Percentiles rank a stretch among this genome's conserved stretches.
These are phyloP conservation scores for Sebastes vulpes DNA, from an alignment of 2,797 vertebrate species.

Conservation along the genomic window DNA sequence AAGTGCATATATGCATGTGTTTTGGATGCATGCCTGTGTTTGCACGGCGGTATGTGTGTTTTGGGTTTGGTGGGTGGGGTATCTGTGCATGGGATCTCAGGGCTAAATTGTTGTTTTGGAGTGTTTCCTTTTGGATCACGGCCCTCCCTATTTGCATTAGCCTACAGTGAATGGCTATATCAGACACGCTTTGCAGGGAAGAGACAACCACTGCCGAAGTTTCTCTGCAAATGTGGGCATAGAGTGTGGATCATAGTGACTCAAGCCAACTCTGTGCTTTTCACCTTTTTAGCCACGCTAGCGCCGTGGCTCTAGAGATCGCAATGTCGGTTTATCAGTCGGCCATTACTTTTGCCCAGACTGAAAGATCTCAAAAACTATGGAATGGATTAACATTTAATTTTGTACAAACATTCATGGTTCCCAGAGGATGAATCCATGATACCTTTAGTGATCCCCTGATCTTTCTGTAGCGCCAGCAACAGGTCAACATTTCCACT, in stretches of 20 bases:
- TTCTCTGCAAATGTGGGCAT: constrained; percentile 30
- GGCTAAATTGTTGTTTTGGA: constrained; percentile 41
- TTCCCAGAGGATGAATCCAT: background rate
- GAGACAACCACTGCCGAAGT: constrained; percentile 53
- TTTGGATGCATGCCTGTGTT: constrained; percentile 9
- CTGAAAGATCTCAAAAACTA: background rate
- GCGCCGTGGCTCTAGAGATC: background rate
- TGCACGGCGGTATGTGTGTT: constrained; percentile 15
- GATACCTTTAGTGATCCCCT: background rate
- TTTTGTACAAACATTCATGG: background rate
- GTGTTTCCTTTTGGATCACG: constrained; percentile 32
- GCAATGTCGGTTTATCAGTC: background rate
- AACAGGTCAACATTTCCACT: background rate
- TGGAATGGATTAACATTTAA: background rate
- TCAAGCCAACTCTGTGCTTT: background rate
- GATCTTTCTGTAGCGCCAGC: background rate
- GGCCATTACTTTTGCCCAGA: background rate
- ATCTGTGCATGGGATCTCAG: background rate
- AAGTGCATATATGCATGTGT: constrained; percentile 13
- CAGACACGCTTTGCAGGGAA: constrained; percentile 57
- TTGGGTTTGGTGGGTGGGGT: background rate
- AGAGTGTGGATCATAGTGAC: constrained; percentile 2
- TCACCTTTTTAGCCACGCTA: background rate
- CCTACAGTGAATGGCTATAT: constrained; percentile 57
- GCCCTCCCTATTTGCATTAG: constrained; percentile 40